Base-by-base conservation (phyloP, 2,797 vertebrate genomes). In the Mionectes olivaceus region DNA sequence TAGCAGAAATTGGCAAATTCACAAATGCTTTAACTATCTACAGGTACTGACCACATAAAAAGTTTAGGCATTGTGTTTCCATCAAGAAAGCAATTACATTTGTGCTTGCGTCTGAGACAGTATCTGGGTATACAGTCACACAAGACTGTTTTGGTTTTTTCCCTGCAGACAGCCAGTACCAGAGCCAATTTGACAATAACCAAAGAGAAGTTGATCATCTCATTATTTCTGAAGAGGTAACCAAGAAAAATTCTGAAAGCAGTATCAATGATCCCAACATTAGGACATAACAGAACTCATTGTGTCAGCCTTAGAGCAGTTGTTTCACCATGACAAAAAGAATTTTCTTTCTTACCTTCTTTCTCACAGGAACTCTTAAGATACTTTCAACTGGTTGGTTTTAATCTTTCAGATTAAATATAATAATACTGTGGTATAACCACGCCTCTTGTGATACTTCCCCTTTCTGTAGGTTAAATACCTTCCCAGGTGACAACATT, bases 151-250 rank as follows among this genome's bases (percentile, higher is more conserved):
- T 43, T 80, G 4, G 30, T 85, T 96, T 56, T 57, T 76, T 46
- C 27, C 90, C 67, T 80, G 17, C 92, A 98, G 97, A 95, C 95
- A 56, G 96, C 96, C 55, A 97, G 87, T 92, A 97, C 96, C 70
- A 92, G 93, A 83, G 96, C 93, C 14, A 75, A 87, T 80, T 56
- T 97, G 93, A 95, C 87, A 79, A 91, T 98, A 90, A 77, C 81
- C 78, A 95, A 97, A 93, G 94, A 97, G 95, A 97, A 93, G 82
- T 16, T 98, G 91, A 85, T 97, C 87, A 96, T 97, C 91, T 98
- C 96, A 60, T 95, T 98, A 74, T 93, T 97, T 87, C 94, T 97
- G 69, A 97, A 97, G 87, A 98, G 98, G 97, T 97, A 97, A 97
- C 89, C 22, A 78, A 74, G 77, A 79, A 79, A 86, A 88, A 81